Evolutionary conservation across 2,888 invertebrate species (phyloP).

Genomic region (Lamellibrachia columna): DNA sequence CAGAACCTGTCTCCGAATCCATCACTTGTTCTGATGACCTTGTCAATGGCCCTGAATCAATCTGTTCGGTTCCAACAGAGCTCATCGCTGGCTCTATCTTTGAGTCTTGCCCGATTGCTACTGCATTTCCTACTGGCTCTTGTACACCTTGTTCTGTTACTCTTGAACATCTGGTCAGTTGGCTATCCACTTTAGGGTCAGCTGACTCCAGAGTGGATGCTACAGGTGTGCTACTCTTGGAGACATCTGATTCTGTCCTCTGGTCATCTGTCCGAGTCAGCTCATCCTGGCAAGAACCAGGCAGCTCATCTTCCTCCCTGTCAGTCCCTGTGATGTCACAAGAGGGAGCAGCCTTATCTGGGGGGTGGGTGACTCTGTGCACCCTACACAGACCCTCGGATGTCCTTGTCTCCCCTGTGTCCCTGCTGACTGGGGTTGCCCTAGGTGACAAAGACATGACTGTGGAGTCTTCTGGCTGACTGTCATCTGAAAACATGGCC

Average conservation of each 20-base stretch:
- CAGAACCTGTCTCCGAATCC: not conserved
- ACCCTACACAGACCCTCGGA: not conserved
- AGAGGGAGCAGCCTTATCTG: not conserved
- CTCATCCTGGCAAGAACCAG: not conserved
- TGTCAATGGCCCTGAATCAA: not conserved
- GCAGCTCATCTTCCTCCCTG: not conserved
- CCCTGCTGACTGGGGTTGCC: no score
- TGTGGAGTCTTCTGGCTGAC: no score
- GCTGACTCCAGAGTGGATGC: not conserved
- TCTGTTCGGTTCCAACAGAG: not conserved
- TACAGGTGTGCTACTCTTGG: not conserved
- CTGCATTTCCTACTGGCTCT: not conserved
- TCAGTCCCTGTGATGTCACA: not conserved
- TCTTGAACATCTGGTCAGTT: not conserved
- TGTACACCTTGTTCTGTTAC: not conserved
- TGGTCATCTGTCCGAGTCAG: not conserved
- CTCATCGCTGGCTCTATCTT: not conserved
- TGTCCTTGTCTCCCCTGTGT: not conserved
- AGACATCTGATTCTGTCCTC: not conserved
- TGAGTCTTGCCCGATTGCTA: not conserved
- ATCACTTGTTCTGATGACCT: not conserved
- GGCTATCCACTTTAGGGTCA: not conserved
- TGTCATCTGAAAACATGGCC: no score
- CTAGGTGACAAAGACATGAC: no score
- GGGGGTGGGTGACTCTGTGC: not conserved